Evolutionary conservation across 2,797 vertebrate species (phyloP).

Genomic region (Sciaenops ocellatus): DNA sequence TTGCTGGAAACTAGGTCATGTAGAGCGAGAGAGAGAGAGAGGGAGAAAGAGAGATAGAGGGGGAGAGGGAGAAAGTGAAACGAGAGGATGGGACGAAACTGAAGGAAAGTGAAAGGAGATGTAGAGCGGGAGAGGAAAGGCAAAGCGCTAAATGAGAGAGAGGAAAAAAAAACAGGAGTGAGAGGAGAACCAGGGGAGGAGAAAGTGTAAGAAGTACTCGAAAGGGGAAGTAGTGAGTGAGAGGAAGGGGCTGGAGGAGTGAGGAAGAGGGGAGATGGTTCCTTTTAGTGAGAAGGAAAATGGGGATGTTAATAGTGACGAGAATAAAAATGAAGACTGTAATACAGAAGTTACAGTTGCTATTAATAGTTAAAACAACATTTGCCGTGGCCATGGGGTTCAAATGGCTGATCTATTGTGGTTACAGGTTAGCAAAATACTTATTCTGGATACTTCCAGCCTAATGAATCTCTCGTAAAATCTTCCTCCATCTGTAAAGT

Average conservation of each 20-base stretch:
- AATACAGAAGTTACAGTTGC: neutral
- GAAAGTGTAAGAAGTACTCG: slow-evolving; percentile 10
- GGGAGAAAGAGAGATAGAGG: slow-evolving; percentile 1
- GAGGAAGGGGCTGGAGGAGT: neutral
- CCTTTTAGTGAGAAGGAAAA: slow-evolving; percentile 15
- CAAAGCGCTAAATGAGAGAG: neutral
- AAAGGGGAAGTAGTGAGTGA: slow-evolving; percentile 18
- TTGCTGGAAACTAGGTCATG: slow-evolving; percentile 76
- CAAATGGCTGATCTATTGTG: neutral
- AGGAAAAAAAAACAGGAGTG: neutral
- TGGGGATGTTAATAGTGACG: neutral
- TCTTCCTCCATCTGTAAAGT: neutral
- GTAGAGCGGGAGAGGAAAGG: slow-evolving; percentile 1
- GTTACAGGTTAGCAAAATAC: slow-evolving; percentile 1
- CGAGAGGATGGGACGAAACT: slow-evolving; percentile 12
- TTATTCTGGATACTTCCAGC: neutral
- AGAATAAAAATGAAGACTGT: neutral
- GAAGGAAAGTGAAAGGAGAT: slow-evolving; percentile 33
- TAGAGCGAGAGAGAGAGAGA: slow-evolving; percentile 26
- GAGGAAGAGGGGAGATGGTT: neutral
- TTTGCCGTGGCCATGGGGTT: neutral
- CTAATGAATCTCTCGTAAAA: slow-evolving; percentile 16
- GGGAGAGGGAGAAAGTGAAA: neutral
- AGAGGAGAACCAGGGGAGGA: slow-evolving; percentile 3
- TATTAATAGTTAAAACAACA: neutral